These are phyloP conservation scores for Grapholita molesta DNA, from an alignment of 1,140 invertebrate genomes.

Conservation along the genomic window DNA sequence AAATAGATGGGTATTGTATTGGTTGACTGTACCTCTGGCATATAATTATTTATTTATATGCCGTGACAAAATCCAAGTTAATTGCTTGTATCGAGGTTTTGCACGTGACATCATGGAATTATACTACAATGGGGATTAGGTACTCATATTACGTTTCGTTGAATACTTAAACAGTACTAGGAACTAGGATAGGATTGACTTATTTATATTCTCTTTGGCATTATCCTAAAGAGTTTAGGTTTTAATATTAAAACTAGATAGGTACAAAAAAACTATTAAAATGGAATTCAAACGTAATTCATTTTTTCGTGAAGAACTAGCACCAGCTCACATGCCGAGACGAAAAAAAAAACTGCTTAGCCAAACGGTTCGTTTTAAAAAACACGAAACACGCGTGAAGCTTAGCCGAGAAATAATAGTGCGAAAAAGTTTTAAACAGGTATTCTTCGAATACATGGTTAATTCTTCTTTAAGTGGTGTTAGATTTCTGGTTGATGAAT, in stretches of 20 bases:
- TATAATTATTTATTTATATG: not conserved
- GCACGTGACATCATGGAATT: not conserved
- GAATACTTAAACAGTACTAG: too few species aligned
- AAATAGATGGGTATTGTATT: too few species aligned
- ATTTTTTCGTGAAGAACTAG: not conserved
- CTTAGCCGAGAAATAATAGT: not conserved
- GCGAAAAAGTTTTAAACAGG: not conserved
- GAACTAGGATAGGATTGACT: too few species aligned
- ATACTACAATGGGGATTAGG: too few species aligned
- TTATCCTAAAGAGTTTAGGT: too few species aligned
- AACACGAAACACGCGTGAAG: not conserved
- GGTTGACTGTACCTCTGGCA: not conserved
- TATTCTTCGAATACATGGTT: not conserved
- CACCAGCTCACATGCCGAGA: not conserved
- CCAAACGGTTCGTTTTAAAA: not conserved
- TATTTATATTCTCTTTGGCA: too few species aligned
- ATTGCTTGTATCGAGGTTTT: not conserved
- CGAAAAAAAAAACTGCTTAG: not conserved
- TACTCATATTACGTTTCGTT: too few species aligned
- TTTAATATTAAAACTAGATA: not conserved
- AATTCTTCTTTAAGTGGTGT: conserved; percentile 1
- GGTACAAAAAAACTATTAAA: not conserved
- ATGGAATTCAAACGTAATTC: not conserved
- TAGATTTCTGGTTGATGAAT: not conserved
- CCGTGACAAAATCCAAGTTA: not conserved